These are phyloP conservation scores for Metopolophium dirhodum DNA, from an alignment of 1,140 invertebrate species.

Conservation along the genomic window DNA sequence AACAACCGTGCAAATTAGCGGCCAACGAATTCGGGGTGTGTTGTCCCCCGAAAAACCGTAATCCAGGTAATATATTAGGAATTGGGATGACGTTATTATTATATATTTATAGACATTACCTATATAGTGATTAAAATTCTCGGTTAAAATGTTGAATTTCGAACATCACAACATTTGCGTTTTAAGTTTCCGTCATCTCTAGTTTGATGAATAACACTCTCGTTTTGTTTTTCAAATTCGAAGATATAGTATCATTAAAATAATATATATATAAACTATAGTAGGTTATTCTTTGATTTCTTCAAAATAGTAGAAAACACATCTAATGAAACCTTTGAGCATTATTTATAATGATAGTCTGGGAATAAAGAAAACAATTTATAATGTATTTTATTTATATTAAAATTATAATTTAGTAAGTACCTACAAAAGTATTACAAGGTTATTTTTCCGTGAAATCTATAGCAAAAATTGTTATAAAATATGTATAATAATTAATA, in stretches of 20 bases:
- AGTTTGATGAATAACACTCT: background rate
- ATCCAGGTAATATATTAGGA: slow-evolving; percentile 22
- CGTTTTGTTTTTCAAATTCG: background rate
- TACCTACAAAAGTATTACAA: background rate
- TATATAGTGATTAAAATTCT: background rate
- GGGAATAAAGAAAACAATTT: background rate
- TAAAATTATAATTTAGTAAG: background rate
- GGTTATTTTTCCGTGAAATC: background rate
- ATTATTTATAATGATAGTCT: background rate
- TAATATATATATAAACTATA: too few relatives aligned
- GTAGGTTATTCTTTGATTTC: background rate
- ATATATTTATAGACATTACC: background rate
- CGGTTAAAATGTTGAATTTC: background rate
- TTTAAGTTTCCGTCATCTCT: background rate
- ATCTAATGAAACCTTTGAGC: background rate
- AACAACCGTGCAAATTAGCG: slow-evolving; percentile 63
- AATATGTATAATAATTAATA: background rate
- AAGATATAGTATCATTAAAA: background rate
- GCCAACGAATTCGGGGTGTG: slow-evolving; percentile 64
- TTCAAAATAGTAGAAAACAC: background rate
- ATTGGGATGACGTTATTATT: background rate
- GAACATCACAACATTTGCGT: background rate
- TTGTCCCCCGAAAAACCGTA: slow-evolving; percentile 61
- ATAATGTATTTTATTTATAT: background rate
- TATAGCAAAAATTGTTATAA: background rate